Percentiles rank a stretch among this genome's conserved stretches.
phyloP scores from a whole-genome alignment of 2,797 vertebrate species.

The Parauchenoglanis punctatus region DNA sequence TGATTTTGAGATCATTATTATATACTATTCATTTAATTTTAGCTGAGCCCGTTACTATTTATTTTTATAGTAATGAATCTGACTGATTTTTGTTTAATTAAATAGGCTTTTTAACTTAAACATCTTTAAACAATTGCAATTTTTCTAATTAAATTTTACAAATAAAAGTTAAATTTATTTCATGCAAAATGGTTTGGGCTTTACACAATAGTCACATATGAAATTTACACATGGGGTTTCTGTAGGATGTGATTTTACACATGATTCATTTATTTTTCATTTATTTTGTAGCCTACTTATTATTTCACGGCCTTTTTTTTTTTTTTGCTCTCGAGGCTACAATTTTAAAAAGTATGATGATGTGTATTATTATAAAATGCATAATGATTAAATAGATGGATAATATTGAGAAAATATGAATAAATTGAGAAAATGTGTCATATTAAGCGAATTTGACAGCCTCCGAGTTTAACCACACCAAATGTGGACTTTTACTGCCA shows the following conservation, averaged over 20 bases:
- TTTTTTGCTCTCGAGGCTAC: background rate
- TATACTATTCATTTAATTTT: background rate
- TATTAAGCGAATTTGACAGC: background rate
- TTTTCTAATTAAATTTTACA: no score
- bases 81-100: no score
- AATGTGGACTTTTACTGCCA: constrained; percentile 40
- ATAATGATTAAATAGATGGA: background rate
- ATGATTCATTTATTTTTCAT: no score
- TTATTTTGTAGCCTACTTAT: no score
- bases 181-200: no score
- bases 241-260: background rate
- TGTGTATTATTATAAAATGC: background rate
- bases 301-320: no score
- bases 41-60: background rate
- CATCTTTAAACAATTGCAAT: no score
- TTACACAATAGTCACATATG: no score
- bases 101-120: no score
- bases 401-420: background rate
- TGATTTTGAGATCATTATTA: background rate
- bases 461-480: background rate
- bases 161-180: no score
- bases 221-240: no score
- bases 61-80: background rate
- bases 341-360: background rate
- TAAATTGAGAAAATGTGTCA: no score